A percentile compares a stretch with the other conserved stretches of the same genome.
These are phyloP conservation scores for Ladona fulva DNA, from an alignment of 1,140 invertebrate genomes.

Conservation along the genomic window DNA sequence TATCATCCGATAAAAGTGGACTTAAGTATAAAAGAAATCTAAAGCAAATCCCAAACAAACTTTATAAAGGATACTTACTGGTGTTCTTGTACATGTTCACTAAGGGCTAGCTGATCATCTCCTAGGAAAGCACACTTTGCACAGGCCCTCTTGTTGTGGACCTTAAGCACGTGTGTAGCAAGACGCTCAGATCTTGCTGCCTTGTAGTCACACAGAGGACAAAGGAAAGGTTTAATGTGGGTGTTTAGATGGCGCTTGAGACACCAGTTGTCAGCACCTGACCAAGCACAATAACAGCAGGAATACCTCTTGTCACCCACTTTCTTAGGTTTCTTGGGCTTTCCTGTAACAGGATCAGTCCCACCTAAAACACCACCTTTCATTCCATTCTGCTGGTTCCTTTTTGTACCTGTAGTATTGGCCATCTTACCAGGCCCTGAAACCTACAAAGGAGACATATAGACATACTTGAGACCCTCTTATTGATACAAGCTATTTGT, in stretches of 20 bases:
- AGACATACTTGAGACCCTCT: too few relatives aligned
- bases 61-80: slow-evolving; percentile 35
- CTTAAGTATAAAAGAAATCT: neutral
- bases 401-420: neutral
- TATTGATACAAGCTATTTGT: too few relatives aligned
- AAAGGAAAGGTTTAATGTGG: slow-evolving; percentile 82
- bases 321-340: slow-evolving; percentile 31
- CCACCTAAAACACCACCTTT: neutral
- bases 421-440: neutral
- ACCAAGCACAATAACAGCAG: slow-evolving; percentile 83
- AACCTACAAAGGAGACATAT: neutral
- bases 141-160: slow-evolving; percentile 82
- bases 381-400: neutral
- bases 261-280: slow-evolving; percentile 88
- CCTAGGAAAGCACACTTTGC: slow-evolving; percentile 76
- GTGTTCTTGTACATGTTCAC: slow-evolving; percentile 55
- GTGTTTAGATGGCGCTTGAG: slow-evolving; percentile 84
- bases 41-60: neutral
- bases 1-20: neutral
- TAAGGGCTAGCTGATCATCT: slow-evolving; percentile 65
- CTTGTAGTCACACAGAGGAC: slow-evolving; percentile 83
- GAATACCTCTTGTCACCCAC: slow-evolving; percentile 52
- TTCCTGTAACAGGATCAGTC: neutral
- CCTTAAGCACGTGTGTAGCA: slow-evolving; percentile 79
- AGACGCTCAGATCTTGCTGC: slow-evolving; percentile 76